Base-by-base conservation (phyloP, 2,888 invertebrate genomes). In the Tachina grossa region DNA sequence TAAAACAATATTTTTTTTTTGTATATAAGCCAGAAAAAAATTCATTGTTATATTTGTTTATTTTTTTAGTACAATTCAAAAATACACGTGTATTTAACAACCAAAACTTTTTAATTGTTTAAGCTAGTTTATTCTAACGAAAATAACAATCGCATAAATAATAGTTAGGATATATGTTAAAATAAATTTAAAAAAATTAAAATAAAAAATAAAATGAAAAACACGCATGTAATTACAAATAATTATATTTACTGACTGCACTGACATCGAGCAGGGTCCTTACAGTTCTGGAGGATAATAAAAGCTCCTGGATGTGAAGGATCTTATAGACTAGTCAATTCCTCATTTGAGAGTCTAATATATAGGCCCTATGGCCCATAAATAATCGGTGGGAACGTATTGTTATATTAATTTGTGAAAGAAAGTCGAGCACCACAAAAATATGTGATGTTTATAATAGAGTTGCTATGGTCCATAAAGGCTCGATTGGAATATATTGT, bases 171-270 rank as follows among this genome's bases (percentile, higher is more conserved):
- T 63, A 53, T 39, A 16, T 6, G 13, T 1, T 47, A 9, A 51
- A 69, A 69, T 16, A 13, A 65, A 49, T n/a, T 53, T n/a, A 22
- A 77, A 22, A 22, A 31, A 31, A 31, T 31, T 45, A 6, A 71
- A 45, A 45, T 69, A 22, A 65, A 31, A 31, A 31, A 6, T 31
- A 31, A 31, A 6, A 74, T 16, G 0, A 39, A 61, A 74, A 53
- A 79, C 78, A 79, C 83, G 68, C 68, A 63, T 74, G 74, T 79
- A 74, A 78, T 78, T 78, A 83, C 68, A 22, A 31, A 63, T 74
- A 74, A 83, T 83, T 78, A 74, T 78, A 59, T 22, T 41, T 41
- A 75, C 51, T 49, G 41, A 71, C 8, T 41, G 9, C 47, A 14
- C 13, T 31, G 0, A 47, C 39, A 55, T 41, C 11, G 39, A 11